Evolutionary conservation across 2,113 vertebrate genomes (phyloP), one percentile per base, ranked within the genome.

Genomic region (Ciconia maguari): DNA sequence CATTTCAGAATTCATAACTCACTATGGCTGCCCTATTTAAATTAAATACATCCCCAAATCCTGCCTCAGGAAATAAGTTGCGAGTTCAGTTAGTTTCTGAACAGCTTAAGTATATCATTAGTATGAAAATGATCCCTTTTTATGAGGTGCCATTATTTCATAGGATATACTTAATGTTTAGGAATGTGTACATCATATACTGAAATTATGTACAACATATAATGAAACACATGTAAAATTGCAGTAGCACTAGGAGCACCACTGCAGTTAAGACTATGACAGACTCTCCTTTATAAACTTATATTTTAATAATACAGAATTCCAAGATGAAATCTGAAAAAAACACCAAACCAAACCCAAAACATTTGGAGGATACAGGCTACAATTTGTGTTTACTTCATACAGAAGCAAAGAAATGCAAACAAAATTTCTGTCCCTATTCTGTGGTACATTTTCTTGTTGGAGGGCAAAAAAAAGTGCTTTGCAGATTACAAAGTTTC

Each of bases 11-110:
- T 94, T 95, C 89, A 76, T 93, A 95, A 85, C 61, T 95, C 89
- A 96, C 61, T 62, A 29, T 19, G 75, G 71, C 58, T 81, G 62
- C 65, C 52, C 61, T 32, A 26, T 75, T 93, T 85, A 95, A 95
- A 96, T 96, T 93, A 90, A 94, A 95, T 74, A 92, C 86, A 96
- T 94, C 75, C 88, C 89, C 49, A 96, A 94, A 97, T 96, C 93
- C 94, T 94, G 92, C 83, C 91, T 91, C 93, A 93, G 94, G 94
- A 97, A 96, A 91, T 77, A 91, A 91, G 84, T 17, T 83, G 78
- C 0, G 5, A 94, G 84, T 84, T 84, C 84, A 90, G 80, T 92
- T 93, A 58, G 54, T 83, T 93, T 94, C 91, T 91, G 91, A 96
- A 77, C 64, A 93, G 72, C 76, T 93, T 83, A 95, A 96, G 87